Percentiles rank a stretch among this genome's conserved stretches.
These are phyloP conservation scores for Ancistrus triradiatus DNA, from an alignment of 2,113 vertebrate genomes.

Conservation along the genomic window DNA sequence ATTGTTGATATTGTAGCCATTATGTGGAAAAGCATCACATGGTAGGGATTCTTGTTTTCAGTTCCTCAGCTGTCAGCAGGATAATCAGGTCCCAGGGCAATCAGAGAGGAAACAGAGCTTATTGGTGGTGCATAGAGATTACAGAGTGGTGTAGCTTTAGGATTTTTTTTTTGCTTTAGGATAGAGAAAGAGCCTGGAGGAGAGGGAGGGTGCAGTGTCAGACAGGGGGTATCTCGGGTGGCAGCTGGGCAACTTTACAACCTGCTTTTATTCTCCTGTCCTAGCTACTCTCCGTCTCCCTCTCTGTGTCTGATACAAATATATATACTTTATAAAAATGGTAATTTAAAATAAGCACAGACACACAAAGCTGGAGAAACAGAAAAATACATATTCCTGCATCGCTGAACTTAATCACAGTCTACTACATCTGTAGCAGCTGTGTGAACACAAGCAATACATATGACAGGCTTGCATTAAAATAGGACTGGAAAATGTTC, in stretches of 20 bases:
- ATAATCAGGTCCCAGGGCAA: constrained; percentile 17
- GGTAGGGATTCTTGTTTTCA: too few species aligned
- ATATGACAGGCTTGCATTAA: too few species aligned
- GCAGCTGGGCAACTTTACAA: constrained; percentile 30
- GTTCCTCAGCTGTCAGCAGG: constrained; percentile 14
- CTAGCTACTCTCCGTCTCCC: background rate
- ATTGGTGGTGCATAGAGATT: constrained; percentile 59
- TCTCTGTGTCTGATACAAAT: background rate
- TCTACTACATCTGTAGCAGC: too few species aligned
- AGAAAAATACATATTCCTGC: too few species aligned
- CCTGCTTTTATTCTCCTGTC: constrained; percentile 38
- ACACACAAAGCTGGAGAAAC: too few species aligned
- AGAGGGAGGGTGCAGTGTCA: constrained; percentile 12
- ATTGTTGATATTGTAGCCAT: background rate
- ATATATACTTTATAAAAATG: background rate
- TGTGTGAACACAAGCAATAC: too few species aligned
- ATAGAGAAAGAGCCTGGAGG: background rate
- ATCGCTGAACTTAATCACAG: too few species aligned
- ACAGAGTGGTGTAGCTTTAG: constrained; percentile 22
- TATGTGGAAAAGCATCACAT: background rate
- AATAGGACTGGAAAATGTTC: too few species aligned
- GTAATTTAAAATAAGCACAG: too few species aligned
- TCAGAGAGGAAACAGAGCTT: constrained; percentile 29
- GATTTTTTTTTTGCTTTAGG: constrained; percentile 25
- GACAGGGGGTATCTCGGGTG: constrained; percentile 28